These are phyloP conservation scores for Leucophenga varia DNA, from an alignment of 1,140 invertebrate species.

Conservation along the genomic window DNA sequence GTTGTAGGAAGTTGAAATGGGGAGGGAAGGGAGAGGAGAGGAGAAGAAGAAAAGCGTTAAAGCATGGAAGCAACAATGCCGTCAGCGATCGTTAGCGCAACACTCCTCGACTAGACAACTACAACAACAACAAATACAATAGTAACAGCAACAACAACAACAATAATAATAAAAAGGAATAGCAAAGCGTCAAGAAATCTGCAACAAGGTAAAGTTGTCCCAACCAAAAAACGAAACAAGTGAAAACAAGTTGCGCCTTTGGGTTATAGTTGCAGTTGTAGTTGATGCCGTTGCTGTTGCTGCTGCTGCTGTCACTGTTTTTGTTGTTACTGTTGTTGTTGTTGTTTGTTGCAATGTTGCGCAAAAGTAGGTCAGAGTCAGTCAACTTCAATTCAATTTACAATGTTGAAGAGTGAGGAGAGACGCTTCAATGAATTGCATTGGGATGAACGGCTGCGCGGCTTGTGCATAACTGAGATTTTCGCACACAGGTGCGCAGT, in stretches of 20 bases:
- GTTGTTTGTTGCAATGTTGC: constrained; percentile 27
- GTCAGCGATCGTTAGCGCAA: constrained; percentile 9
- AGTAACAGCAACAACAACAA: not conserved
- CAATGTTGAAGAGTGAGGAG: too few species aligned
- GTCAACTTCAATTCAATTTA: too few species aligned
- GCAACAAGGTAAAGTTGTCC: not conserved
- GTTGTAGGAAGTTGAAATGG: too few species aligned
- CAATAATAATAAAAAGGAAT: not conserved
- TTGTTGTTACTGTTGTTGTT: not conserved
- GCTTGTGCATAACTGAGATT: constrained; percentile 36
- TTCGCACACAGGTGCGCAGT: constrained; percentile 22
- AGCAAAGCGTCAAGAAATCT: too few species aligned
- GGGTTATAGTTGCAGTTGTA: too few species aligned
- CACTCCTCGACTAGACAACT: not conserved
- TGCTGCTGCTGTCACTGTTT: constrained; percentile 17
- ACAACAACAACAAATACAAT: not conserved
- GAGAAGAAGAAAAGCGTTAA: not conserved
- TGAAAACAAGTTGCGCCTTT: constrained; percentile 45
- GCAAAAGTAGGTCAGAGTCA: constrained; percentile 7
- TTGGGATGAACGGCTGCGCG: too few species aligned
- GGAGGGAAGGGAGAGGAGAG: too few species aligned
- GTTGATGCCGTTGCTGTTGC: not conserved
- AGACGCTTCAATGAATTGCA: too few species aligned
- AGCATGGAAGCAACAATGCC: not conserved
- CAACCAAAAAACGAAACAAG: constrained; percentile 40